Evolutionary conservation across 2,113 vertebrate genomes (phyloP).

Genomic region (Pristiophorus japonicus): DNA sequence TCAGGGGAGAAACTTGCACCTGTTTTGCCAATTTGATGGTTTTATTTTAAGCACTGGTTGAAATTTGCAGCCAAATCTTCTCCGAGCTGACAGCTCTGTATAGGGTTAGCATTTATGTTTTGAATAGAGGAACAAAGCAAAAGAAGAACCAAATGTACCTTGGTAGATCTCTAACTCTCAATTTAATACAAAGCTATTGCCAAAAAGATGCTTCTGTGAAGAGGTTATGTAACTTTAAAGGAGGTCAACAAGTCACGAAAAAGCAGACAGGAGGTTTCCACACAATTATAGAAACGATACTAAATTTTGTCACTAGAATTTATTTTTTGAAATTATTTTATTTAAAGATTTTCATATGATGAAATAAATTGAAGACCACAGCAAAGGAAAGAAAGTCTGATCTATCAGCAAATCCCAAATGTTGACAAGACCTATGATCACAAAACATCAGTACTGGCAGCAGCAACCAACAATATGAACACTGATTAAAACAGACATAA

Average conservation of each 20-base stretch:
- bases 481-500: slow-evolving; percentile 2
- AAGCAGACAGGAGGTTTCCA: background rate
- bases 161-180: background rate
- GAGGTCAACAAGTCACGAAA: background rate
- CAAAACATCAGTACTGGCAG: background rate
- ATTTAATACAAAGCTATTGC: background rate
- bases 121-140: background rate
- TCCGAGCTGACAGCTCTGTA: background rate
- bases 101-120: background rate
- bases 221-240: background rate
- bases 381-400: background rate
- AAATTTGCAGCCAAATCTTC: background rate
- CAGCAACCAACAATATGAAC: background rate
- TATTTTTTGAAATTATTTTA: background rate
- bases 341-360: background rate
- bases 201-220: background rate
- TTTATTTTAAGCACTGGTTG: background rate
- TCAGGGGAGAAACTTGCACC: background rate
- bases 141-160: background rate
- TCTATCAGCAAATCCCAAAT: slow-evolving; percentile 20
- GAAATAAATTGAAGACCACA: background rate
- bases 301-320: background rate
- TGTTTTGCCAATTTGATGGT: background rate
- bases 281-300: background rate
- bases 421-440: background rate